Conservation (phyloP, 2,888 invertebrate species). For the Leptopilina drosophilae region DNA sequence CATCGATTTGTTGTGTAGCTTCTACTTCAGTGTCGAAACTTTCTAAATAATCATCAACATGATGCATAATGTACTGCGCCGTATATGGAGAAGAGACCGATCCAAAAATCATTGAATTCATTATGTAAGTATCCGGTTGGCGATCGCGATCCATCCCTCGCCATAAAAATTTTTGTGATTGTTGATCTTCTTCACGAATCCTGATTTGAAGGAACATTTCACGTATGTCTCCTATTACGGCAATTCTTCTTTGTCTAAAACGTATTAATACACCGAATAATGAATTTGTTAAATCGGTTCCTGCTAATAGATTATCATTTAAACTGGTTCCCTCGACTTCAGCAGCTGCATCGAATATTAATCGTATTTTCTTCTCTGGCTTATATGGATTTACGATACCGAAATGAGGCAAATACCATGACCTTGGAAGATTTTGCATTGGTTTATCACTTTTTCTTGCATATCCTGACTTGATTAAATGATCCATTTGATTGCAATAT, state of each 20-base stretch:
- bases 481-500: slow-evolving; percentile 40
- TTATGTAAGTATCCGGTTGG: slow-evolving; percentile 51
- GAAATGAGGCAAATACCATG: slow-evolving; percentile 29
- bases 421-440: background rate
- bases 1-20: slow-evolving; percentile 50
- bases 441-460: background rate
- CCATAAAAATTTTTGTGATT: slow-evolving; percentile 59
- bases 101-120: slow-evolving; percentile 61
- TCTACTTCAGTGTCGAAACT: slow-evolving; percentile 55
- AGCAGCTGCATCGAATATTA: slow-evolving; percentile 36
- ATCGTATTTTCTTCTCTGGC: background rate
- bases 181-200: slow-evolving; percentile 59
- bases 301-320: background rate
- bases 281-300: background rate
- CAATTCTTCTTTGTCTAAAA: slow-evolving; percentile 67
- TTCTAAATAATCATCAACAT: slow-evolving; percentile 61
- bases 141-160: slow-evolving; percentile 28
- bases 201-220: slow-evolving; percentile 66
- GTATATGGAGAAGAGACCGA: slow-evolving; percentile 47
- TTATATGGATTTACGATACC: slow-evolving; percentile 2
- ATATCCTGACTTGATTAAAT: slow-evolving; percentile 38
- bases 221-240: slow-evolving; percentile 64
- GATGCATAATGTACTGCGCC: no score
- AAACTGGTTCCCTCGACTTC: background rate
- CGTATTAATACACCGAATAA: slow-evolving; percentile 65